Evolutionary conservation across 2,797 vertebrate species (phyloP).

Genomic region (Melanotaenia trifasciata): DNA sequence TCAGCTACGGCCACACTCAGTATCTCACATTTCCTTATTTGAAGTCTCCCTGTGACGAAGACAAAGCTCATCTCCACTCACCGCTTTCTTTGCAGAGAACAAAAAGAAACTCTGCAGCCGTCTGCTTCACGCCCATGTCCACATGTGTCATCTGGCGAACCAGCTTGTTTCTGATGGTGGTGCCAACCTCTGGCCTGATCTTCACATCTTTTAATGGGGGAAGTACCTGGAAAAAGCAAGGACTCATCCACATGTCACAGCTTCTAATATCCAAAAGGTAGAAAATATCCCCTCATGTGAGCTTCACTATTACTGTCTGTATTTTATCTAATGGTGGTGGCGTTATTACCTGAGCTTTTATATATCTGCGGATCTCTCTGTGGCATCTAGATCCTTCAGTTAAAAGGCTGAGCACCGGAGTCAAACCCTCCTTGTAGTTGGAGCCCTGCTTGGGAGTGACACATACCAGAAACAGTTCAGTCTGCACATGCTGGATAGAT

Average conservation of each 20-base stretch:
- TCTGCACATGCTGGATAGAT: conserved; percentile 2
- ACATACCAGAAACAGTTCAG: conserved; percentile 47
- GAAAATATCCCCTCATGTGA: background rate
- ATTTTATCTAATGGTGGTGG: background rate
- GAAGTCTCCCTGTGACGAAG: background rate
- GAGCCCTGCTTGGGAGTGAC: conserved; percentile 84
- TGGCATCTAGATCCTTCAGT: conserved; percentile 93
- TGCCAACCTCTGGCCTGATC: conserved; percentile 94
- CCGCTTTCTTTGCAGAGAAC: conserved; percentile 99
- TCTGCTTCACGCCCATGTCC: conserved; percentile 97
- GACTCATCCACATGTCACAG: background rate
- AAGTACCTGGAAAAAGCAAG: conserved; percentile 85
- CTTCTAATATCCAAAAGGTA: background rate
- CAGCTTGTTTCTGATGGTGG: conserved; percentile 93
- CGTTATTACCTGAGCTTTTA: conserved; percentile 91
- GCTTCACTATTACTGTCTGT: background rate
- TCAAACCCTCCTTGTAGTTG: conserved; percentile 96
- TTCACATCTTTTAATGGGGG: conserved; percentile 95
- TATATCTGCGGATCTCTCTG: conserved; percentile 94
- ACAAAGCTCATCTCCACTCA: conserved; percentile 60
- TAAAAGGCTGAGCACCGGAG: conserved; percentile 95
- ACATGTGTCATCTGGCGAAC: conserved; percentile 99
- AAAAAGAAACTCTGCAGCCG: conserved; percentile 96
- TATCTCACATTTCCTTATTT: background rate
- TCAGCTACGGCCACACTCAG: background rate